Evolutionary conservation across 1,140 invertebrate species (phyloP).

Genomic region (Heliconius hewitsoni): DNA sequence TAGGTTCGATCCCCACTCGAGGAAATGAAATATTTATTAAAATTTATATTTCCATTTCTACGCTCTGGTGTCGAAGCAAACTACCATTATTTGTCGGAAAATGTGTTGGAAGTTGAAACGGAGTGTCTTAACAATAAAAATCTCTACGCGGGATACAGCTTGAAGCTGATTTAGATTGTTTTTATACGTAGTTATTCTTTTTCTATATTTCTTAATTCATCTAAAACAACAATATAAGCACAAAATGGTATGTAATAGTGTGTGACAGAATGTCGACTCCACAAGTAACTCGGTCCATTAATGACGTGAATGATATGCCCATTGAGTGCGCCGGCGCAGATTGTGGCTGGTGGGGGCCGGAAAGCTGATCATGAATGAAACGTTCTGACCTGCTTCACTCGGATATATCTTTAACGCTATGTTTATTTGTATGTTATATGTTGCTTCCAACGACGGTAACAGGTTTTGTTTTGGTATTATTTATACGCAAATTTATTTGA

Average conservation of each 20-base stretch:
- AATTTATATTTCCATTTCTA: no score
- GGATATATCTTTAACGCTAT: slow-evolving; percentile 27
- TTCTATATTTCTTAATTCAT: neutral
- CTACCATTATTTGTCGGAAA: no score
- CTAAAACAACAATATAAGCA: slow-evolving; percentile 1
- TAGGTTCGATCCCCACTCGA: no score
- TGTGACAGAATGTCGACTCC: slow-evolving; percentile 48
- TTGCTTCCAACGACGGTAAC: slow-evolving; percentile 15
- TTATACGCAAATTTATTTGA: slow-evolving; percentile 16
- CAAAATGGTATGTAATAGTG: slow-evolving; percentile 37
- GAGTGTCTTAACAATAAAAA: no score
- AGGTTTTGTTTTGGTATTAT: slow-evolving; percentile 19
- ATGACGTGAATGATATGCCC: slow-evolving; percentile 59
- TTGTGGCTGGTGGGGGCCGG: slow-evolving; percentile 37
- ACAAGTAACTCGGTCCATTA: slow-evolving; percentile 58
- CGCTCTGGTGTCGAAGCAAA: no score
- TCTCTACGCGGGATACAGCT: no score
- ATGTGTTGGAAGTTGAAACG: no score
- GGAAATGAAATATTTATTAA: no score
- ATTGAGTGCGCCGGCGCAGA: slow-evolving; percentile 40
- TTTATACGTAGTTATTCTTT: no score
- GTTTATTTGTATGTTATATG: slow-evolving; percentile 26
- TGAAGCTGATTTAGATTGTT: no score
- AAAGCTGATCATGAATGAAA: slow-evolving; percentile 43
- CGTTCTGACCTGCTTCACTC: slow-evolving; percentile 32